These are phyloP conservation scores for Archocentrus centrarchus DNA, from an alignment of 2,113 vertebrate genomes.

Conservation along the genomic window DNA sequence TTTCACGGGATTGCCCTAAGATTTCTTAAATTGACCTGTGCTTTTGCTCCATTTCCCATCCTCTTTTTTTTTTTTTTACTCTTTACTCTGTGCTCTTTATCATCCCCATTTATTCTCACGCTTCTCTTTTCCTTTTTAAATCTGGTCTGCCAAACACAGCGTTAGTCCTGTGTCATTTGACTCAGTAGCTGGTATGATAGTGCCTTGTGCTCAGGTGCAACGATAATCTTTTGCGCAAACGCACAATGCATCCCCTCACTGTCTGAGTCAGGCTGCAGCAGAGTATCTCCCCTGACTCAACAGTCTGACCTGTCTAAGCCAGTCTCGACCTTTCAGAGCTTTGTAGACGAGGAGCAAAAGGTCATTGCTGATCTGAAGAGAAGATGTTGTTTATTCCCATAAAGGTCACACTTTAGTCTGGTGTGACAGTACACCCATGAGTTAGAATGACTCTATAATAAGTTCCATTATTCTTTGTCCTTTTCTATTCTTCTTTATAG, in stretches of 20 bases:
- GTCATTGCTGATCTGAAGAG: constrained; percentile 25
- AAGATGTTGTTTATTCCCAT: constrained; percentile 2
- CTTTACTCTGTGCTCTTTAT: neutral
- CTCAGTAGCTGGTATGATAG: neutral
- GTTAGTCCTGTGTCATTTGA: neutral
- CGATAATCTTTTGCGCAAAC: neutral
- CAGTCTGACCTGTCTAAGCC: constrained; percentile 29
- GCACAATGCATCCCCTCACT: neutral
- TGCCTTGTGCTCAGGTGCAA: neutral
- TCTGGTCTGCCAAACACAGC: neutral
- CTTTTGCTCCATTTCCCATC: neutral
- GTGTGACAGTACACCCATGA: neutral
- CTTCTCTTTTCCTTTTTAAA: neutral
- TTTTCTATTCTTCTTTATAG: neutral
- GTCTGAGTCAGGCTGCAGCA: neutral
- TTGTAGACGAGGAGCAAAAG: constrained; percentile 6
- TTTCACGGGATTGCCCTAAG: neutral
- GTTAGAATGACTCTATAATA: neutral
- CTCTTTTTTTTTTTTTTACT: rapidly evolving
- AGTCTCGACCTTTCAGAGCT: constrained; percentile 23
- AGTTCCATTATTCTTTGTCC: neutral
- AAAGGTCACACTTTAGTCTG: constrained; percentile 17
- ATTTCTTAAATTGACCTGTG: neutral
- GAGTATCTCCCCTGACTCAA: constrained; percentile 30
- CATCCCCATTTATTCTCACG: neutral